phyloP scores from a whole-genome alignment of 2,113 vertebrate genomes.

The Forbesichthys papilliferus region DNA sequence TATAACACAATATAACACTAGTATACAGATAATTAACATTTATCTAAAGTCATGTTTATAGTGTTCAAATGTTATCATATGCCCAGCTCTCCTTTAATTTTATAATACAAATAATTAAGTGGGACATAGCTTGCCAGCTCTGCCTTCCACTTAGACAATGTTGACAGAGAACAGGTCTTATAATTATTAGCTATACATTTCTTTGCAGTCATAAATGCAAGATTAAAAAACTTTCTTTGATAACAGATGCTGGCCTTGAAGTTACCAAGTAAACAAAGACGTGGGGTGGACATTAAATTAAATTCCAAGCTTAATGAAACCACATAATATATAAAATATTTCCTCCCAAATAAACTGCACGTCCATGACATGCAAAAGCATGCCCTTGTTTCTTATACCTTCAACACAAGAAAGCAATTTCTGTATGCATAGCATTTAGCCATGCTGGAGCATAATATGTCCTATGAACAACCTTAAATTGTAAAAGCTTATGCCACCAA shows the following conservation, averaged over 20 bases:
- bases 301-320: slow-evolving; percentile 4
- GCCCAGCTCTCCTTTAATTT: too few relatives aligned
- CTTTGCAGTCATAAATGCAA: slow-evolving; percentile 1
- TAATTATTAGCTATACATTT: not conserved
- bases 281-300: not conserved
- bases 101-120: too few relatives aligned
- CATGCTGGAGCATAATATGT: slow-evolving; percentile 4
- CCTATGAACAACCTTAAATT: slow-evolving; percentile 1
- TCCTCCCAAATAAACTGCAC: not conserved
- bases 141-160: too few relatives aligned
- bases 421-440: not conserved
- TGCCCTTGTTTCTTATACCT: not conserved
- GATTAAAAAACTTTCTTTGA: not conserved
- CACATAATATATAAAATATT: not conserved
- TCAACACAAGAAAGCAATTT: not conserved
- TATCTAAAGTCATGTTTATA: too few relatives aligned
- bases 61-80: too few relatives aligned
- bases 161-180: too few relatives aligned
- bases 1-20: too few relatives aligned
- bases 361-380: not conserved
- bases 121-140: too few relatives aligned
- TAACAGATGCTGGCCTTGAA: not conserved
- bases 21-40: too few relatives aligned
- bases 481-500: slow-evolving; percentile 1
- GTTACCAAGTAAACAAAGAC: not conserved